phyloP scores from a whole-genome alignment of 2,113 vertebrate species.

The Ardeotis arabs region DNA sequence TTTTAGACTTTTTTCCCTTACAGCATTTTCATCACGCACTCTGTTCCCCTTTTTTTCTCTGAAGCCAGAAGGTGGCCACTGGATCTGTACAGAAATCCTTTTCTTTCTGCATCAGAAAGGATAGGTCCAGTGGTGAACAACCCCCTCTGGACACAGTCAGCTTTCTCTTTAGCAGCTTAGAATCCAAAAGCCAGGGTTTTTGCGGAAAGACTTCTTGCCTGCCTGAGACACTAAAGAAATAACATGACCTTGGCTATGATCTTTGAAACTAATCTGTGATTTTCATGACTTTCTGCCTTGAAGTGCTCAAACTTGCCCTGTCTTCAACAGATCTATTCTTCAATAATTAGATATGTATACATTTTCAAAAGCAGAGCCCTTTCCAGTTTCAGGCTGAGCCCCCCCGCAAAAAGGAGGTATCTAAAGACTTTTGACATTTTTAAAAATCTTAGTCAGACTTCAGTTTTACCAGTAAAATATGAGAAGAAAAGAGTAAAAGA shows the following conservation, averaged over 20 bases:
- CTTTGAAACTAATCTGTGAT: slow-evolving; percentile 11
- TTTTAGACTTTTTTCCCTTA: not conserved
- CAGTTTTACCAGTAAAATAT: not conserved
- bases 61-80: not conserved
- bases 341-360: not conserved
- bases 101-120: not conserved
- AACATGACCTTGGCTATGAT: not conserved
- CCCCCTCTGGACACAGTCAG: not conserved
- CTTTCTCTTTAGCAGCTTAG: not conserved
- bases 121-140: not conserved
- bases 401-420: not conserved
- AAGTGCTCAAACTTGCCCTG: not conserved
- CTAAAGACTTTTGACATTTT: not conserved
- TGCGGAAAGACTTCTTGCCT: not conserved
- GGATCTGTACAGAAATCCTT: not conserved
- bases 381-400: not conserved
- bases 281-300: slow-evolving; percentile 10
- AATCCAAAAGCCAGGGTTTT: not conserved
- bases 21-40: not conserved
- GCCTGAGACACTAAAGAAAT: not conserved
- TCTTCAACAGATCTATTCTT: not conserved
- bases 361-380: slow-evolving; percentile 1
- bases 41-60: not conserved
- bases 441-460: not conserved
- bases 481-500: not conserved